These are phyloP conservation scores for Oncopodura yosiiana DNA, from an alignment of 1,140 invertebrate genomes.

Conservation along the genomic window DNA sequence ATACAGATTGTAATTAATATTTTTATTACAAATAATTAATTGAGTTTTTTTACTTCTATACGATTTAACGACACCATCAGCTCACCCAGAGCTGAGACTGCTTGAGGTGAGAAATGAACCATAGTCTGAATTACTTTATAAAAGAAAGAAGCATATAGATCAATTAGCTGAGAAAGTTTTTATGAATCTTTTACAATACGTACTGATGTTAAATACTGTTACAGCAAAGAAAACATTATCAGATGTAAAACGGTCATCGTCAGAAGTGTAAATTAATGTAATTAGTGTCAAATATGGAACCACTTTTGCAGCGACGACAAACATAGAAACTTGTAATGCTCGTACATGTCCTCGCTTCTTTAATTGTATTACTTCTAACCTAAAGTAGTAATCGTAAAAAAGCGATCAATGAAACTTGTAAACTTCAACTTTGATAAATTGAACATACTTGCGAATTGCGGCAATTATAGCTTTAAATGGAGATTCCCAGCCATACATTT, in stretches of 20 bases:
- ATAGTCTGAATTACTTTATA: conserved; percentile 11
- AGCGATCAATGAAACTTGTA: no score
- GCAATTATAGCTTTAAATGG: conserved; percentile 1
- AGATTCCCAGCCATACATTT: background rate
- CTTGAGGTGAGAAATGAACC: conserved; percentile 9
- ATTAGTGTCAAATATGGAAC: conserved; percentile 12
- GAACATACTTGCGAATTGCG: no score
- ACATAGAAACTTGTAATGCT: conserved; percentile 10
- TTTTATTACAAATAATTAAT: no score
- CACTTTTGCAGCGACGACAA: conserved; percentile 8
- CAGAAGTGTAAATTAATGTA: background rate
- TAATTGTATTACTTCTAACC: conserved; percentile 7
- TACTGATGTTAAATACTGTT: conserved; percentile 7
- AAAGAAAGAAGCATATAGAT: no score
- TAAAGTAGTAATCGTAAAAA: no score
- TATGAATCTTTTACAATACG: no score
- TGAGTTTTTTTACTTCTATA: conserved; percentile 3
- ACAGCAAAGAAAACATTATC: conserved; percentile 20
- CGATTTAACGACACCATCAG: conserved; percentile 10
- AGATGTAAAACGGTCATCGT: conserved; percentile 6
- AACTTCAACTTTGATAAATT: no score
- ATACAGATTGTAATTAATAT: no score
- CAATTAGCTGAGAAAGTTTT: no score
- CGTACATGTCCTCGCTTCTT: conserved; percentile 8
- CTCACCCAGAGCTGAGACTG: conserved; percentile 15